Percentiles rank a stretch among this genome's conserved stretches.
phyloP scores from a whole-genome alignment of 2,797 vertebrate species.

The Paramormyrops hopkinsi region DNA sequence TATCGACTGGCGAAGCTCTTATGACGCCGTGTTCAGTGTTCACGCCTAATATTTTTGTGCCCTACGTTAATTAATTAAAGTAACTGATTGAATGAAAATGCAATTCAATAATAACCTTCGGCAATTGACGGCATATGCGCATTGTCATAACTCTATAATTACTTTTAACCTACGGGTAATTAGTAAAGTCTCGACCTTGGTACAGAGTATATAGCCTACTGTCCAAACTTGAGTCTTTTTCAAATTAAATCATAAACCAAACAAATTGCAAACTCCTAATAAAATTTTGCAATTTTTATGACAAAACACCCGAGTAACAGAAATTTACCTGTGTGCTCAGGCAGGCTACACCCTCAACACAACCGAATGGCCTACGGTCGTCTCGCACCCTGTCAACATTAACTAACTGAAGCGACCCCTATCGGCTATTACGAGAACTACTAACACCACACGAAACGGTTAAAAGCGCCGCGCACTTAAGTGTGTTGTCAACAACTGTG shows the following conservation, averaged over 20 bases:
- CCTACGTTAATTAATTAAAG: background rate
- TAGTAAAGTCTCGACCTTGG: conserved; percentile 1
- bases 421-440: background rate
- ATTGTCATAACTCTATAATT: background rate
- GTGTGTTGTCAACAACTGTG: background rate
- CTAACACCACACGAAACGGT: background rate
- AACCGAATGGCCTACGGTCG: background rate
- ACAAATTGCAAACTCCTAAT: background rate
- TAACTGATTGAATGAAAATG: background rate
- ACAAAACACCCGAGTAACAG: background rate
- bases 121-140: background rate
- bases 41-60: background rate
- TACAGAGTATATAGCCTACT: background rate
- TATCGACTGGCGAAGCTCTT: background rate
- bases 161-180: background rate
- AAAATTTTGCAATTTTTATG: background rate
- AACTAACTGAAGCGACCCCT: background rate
- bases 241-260: background rate
- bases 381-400: background rate
- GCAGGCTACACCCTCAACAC: background rate
- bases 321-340: background rate
- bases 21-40: background rate
- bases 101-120: background rate
- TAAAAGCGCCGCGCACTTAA: background rate
- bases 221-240: background rate